Base-by-base conservation (phyloP, 2,888 invertebrate species). In the Trisateles emortualis region DNA sequence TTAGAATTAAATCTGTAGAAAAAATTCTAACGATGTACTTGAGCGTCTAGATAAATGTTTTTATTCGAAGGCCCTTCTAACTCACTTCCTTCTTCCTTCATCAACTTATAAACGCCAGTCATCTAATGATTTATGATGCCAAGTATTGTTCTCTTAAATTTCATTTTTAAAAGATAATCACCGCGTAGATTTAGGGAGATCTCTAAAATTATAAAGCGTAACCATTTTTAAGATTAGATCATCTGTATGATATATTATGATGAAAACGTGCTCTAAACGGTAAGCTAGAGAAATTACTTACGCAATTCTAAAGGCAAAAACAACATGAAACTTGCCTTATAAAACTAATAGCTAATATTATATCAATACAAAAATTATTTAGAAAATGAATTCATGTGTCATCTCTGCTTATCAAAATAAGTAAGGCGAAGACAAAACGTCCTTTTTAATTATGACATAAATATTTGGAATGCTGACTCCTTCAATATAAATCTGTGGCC, bases 1-100 rank as follows among this genome's bases (percentile, higher is more conserved):
- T 42, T 26, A 43, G 17, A 49, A 38, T n/a, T 11, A 11, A 29
- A 33, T 8, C 16, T 16, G 11, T 35, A 22, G 8, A 45, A 6
- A 44, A 9, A 47, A 44, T 44, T 38, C 40, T 32, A 45, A 38
- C 32, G 17, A 39, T 8, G 5, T 4, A 24, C 24, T 41, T 36
- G 13, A 41, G 11, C 39, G 30, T 33, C 35, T 46, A 42, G 44
- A 54, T 40, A 54, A 52, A 52, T 30, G 56, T 51, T 52, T 26
- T 53, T 52, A 16, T 36, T 54, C 41, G 16, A 52, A 26, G 57
- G 59, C 55, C 66, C 67, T 64, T 57, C 42, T 24, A 17, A 61
- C 45, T 33, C 39, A 41, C 43, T 70, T 72, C 72, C 68, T 68
- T 39, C 59, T 72, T 68, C 69, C 72, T 68, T 39, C 29, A 57